Percentiles rank a stretch among this genome's conserved stretches.
Evolutionary conservation across 2,888 invertebrate species (phyloP).

Genomic region (Acleris sparsana): DNA sequence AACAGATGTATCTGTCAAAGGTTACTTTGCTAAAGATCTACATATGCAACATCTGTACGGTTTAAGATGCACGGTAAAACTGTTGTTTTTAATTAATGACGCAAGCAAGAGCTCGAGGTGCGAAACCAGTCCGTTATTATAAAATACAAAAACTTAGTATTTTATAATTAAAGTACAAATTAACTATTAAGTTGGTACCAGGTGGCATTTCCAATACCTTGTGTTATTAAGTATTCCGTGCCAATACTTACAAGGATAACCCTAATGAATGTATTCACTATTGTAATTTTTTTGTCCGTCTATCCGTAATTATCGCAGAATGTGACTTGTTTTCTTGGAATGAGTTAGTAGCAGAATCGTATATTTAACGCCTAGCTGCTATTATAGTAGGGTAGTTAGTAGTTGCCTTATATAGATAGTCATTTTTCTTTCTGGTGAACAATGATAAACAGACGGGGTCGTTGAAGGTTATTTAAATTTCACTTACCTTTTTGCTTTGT

Average conservation of each 20-base stretch:
- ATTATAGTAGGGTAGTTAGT: neutral
- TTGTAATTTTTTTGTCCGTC: constrained; percentile 38
- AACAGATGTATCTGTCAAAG: too few relatives aligned
- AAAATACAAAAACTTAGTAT: too few relatives aligned
- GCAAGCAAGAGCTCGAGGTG: too few relatives aligned
- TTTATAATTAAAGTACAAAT: constrained; percentile 17
- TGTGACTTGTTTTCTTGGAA: constrained; percentile 15
- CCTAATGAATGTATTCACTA: constrained; percentile 47
- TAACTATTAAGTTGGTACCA: constrained; percentile 36
- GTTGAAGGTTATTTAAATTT: too few relatives aligned
- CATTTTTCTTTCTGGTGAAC: constrained; percentile 9
- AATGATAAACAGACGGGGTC: too few relatives aligned
- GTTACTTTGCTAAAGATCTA: too few relatives aligned
- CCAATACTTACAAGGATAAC: constrained; percentile 22
- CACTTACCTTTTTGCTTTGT: too few relatives aligned
- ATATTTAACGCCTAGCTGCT: constrained; percentile 5
- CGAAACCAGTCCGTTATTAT: too few relatives aligned
- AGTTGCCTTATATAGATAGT: constrained; percentile 15
- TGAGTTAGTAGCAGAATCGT: neutral
- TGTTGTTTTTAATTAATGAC: too few relatives aligned
- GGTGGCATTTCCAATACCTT: constrained; percentile 47
- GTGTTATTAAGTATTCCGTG: too few relatives aligned
- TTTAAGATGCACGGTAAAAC: too few relatives aligned
- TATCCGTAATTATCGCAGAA: constrained; percentile 18
- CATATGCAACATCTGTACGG: too few relatives aligned